phyloP scores from a whole-genome alignment of 2,888 invertebrate genomes.

The Campaea margaritaria region DNA sequence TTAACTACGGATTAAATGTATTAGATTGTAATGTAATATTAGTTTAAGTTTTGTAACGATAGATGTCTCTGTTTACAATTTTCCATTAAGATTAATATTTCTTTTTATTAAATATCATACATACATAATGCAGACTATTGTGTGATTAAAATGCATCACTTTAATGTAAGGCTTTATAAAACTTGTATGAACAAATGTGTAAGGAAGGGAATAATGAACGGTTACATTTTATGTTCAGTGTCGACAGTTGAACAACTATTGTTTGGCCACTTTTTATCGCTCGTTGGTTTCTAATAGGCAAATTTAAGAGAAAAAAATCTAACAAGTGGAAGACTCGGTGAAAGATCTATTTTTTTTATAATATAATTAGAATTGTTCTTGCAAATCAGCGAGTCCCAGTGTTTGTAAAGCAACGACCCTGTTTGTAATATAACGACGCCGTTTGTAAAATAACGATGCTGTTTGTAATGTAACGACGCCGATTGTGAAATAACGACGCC shows the following conservation, averaged over 20 bases:
- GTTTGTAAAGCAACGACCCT: no score
- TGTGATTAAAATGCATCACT: slow-evolving; percentile 9
- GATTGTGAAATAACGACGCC: no score
- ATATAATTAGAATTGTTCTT: no score
- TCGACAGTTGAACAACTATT: background rate
- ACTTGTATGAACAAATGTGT: background rate
- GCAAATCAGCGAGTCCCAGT: no score
- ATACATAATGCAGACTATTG: background rate
- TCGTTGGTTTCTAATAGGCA: no score
- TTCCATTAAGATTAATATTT: slow-evolving; percentile 8
- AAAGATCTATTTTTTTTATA: no score
- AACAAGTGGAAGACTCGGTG: no score
- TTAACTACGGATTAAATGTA: no score
- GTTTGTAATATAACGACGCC: no score
- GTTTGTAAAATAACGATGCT: no score
- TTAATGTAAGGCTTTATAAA: slow-evolving; percentile 1
- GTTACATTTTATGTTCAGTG: background rate
- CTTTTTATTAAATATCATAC: background rate
- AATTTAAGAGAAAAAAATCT: no score
- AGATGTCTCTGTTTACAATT: slow-evolving; percentile 11
- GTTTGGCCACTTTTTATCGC: background rate
- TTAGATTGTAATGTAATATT: background rate
- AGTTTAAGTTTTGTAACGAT: slow-evolving; percentile 1
- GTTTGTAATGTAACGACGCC: no score
- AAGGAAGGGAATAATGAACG: background rate